A percentile compares a stretch with the other conserved stretches of the same genome.
phyloP scores from a whole-genome alignment of 2,113 vertebrate species.

The Chaetops frenatus region DNA sequence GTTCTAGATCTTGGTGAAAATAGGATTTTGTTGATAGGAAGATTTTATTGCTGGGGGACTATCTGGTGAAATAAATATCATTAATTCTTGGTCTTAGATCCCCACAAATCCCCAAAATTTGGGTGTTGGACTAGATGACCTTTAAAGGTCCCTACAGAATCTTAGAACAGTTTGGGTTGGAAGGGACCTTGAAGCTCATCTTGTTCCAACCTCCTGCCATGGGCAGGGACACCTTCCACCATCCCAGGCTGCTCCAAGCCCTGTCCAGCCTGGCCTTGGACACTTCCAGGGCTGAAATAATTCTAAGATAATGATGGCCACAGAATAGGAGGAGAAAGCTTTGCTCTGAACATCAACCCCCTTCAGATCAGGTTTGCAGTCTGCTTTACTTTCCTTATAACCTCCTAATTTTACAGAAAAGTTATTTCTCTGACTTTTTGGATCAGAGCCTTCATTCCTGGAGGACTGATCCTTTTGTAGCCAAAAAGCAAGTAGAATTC shows the following conservation, averaged over 20 bases:
- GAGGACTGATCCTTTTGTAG: not conserved
- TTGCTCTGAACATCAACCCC: not conserved
- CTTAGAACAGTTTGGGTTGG: not conserved
- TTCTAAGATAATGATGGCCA: not conserved
- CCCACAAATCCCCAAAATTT: not conserved
- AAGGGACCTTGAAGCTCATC: not conserved
- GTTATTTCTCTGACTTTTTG: not conserved
- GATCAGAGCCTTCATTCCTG: not conserved
- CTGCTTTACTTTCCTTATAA: not conserved
- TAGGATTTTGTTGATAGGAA: not conserved
- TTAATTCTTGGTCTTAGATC: not conserved
- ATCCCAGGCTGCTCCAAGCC: not conserved
- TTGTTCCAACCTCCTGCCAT: fast-evolving
- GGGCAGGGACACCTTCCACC: not conserved
- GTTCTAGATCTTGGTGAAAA: not conserved
- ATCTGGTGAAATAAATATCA: not conserved
- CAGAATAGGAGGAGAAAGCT: not conserved
- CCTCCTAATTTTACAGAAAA: not conserved
- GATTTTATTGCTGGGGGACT: not conserved
- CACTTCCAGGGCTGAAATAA: not conserved
- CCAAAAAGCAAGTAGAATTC: not conserved
- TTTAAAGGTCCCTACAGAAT: not conserved
- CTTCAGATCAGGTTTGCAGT: not conserved
- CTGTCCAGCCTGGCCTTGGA: fast-evolving
- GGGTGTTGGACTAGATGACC: not conserved